Evolutionary conservation across 1,140 invertebrate genomes (phyloP).

Genomic region (Paralvinella palmiformis): DNA sequence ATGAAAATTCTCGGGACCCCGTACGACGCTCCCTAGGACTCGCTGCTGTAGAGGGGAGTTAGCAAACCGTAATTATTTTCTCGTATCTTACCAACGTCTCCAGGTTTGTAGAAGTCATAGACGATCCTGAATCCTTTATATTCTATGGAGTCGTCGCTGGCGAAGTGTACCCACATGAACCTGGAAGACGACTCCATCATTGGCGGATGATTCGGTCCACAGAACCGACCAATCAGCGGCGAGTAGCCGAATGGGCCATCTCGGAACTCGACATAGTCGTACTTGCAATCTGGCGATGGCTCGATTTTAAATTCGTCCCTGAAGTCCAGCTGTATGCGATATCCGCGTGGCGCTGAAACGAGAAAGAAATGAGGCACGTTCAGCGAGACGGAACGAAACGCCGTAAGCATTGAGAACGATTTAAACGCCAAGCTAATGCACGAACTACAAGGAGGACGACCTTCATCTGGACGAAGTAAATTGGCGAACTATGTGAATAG

Average conservation of each 20-base stretch:
- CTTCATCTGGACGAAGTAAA: too few species aligned
- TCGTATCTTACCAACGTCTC: constrained; percentile 21
- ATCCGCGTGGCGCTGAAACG: constrained; percentile 65
- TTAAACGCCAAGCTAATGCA: too few species aligned
- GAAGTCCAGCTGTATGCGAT: constrained; percentile 73
- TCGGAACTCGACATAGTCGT: constrained; percentile 75
- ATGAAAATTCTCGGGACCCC: too few species aligned
- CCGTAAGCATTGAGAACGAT: too few species aligned
- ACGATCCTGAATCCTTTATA: constrained; percentile 75
- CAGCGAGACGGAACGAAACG: too few species aligned
- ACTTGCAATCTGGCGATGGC: constrained; percentile 63
- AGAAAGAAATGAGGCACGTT: too few species aligned
- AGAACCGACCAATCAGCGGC: constrained; percentile 62
- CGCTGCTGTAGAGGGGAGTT: too few species aligned
- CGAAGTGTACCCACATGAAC: constrained; percentile 77
- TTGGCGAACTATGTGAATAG: too few species aligned
- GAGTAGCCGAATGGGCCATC: constrained; percentile 82
- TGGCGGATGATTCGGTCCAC: constrained; percentile 70
- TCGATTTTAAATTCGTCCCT: constrained; percentile 75
- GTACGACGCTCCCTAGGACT: too few species aligned
- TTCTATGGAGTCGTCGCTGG: constrained; percentile 77
- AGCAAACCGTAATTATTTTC: constrained; percentile 13
- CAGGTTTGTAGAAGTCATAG: constrained; percentile 58
- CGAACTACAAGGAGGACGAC: too few species aligned
- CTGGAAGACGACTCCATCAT: constrained; percentile 64